Base-by-base conservation (phyloP, 2,888 invertebrate species). In the Flexamia atlantica region DNA sequence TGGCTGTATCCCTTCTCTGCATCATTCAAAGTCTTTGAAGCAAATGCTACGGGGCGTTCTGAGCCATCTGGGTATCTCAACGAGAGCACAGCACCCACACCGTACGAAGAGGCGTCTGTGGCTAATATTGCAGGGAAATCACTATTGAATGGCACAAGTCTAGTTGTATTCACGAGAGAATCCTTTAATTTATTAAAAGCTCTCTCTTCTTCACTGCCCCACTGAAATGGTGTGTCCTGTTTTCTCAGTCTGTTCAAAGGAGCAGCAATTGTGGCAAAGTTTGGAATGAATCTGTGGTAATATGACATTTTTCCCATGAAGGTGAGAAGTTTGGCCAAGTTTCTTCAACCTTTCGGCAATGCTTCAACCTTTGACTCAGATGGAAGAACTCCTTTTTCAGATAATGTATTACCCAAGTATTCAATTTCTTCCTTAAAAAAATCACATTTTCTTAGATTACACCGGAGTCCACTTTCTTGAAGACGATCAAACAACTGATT, bases 291-390 rank as follows among this genome's bases (percentile, higher is more conserved):
- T 17, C 32, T 32, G n/a, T 70, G 70, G 12, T 28, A 28, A 46
- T 46, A 46, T 46, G 70, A 32, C 3, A 70, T 70, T 70, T 70
- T 70, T n/a, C 70, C 70, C 3, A 30, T 30, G n/a, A 70, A 70
- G 10, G 32, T 9, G 12, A 70, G 70, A 70, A 70, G 70, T 70
- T 70, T 32, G 32, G 70, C 14, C 17, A 30, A n/a, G n/a, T 70
- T 70, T 7, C 32, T 70, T 70, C 14, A 32, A 2, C 30, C n/a
- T n/a, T n/a, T 10, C 2, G 70, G 32, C 32, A 32, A n/a, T 30
- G 30, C 70, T 30, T 70, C 32, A 70, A 70, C 12, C n/a, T 70
- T 70, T 4, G 70, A 70, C n/a, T 70, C 70, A 30, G 70, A 70
- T 32, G 32, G 70, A 28, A 5, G 32, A 70, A 30, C 32, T n/a